Percentiles rank a stretch among this genome's conserved stretches.
Conservation (phyloP, 2,797 vertebrate species). For the Phyllotis vaccarum region DNA sequence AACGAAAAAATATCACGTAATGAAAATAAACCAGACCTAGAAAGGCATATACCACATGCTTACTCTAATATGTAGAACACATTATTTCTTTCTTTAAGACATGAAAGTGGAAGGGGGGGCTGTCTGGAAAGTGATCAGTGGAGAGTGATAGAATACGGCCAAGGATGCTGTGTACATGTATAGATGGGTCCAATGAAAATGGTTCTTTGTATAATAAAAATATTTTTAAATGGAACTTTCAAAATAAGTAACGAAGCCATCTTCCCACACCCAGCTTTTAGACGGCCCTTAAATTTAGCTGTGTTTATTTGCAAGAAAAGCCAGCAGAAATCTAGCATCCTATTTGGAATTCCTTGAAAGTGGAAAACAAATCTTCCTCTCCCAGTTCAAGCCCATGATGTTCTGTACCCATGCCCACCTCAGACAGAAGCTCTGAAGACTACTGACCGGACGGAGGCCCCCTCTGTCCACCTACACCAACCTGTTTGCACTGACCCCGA, state of each 20-base stretch:
- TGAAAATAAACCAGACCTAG: neutral
- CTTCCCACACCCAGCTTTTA: conserved; percentile 54
- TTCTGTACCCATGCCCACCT: neutral
- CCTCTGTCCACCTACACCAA: neutral
- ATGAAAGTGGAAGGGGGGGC: neutral
- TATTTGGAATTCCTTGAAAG: conserved; percentile 66
- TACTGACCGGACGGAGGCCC: neutral
- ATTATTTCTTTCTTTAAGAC: neutral
- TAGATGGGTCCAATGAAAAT: neutral
- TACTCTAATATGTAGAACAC: neutral
- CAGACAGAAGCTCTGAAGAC: neutral
- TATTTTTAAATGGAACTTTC: neutral
- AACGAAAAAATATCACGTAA: neutral
- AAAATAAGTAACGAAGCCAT: neutral
- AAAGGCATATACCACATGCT: neutral
- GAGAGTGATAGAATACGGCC: neutral
- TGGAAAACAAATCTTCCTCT: conserved; percentile 2
- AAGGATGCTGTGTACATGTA: neutral
- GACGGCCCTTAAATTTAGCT: conserved; percentile 74
- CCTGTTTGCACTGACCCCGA: too few relatives aligned
- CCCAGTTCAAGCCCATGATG: neutral
- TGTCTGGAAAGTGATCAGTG: neutral
- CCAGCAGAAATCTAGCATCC: conserved; percentile 76
- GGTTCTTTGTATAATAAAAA: neutral
- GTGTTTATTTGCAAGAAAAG: conserved; percentile 81